These are phyloP conservation scores for Saccostrea glomerata DNA, from an alignment of 1,140 invertebrate species.

Conservation along the genomic window DNA sequence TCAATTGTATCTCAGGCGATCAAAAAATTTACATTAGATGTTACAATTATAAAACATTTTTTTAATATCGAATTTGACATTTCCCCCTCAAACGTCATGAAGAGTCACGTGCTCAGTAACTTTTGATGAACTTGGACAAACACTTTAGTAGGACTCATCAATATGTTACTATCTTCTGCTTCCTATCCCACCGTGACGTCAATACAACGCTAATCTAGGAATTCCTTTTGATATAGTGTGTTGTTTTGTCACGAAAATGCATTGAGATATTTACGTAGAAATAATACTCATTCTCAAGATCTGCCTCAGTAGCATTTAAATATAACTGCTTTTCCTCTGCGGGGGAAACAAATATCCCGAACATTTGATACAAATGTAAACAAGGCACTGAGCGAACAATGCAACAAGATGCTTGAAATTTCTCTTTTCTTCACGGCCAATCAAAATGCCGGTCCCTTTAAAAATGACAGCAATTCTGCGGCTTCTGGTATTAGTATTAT, in stretches of 20 bases:
- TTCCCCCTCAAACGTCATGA: neutral
- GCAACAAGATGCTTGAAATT: slow-evolving; percentile 23
- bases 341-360: slow-evolving; percentile 4
- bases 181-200: slow-evolving; percentile 6
- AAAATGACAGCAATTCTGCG: slow-evolving; percentile 4
- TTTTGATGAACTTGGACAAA: slow-evolving; percentile 21
- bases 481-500: neutral
- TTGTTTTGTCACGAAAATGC: slow-evolving; percentile 30
- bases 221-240: slow-evolving; percentile 28
- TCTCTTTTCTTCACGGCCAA: neutral
- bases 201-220: slow-evolving; percentile 24
- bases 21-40: neutral
- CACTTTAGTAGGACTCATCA: slow-evolving; percentile 19
- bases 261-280: slow-evolving; percentile 12
- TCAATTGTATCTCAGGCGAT: neutral
- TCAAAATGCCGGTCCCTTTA: neutral
- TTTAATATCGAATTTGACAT: neutral
- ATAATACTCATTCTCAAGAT: neutral
- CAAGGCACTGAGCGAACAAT: neutral
- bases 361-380: slow-evolving; percentile 1
- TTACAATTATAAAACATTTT: neutral
- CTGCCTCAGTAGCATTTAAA: slow-evolving; percentile 7
- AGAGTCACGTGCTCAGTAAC: neutral
- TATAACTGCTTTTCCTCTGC: neutral
- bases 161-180: slow-evolving; percentile 27